These are phyloP conservation scores for Perithous albicinctus DNA, from an alignment of 2,888 invertebrate species.

Conservation along the genomic window DNA sequence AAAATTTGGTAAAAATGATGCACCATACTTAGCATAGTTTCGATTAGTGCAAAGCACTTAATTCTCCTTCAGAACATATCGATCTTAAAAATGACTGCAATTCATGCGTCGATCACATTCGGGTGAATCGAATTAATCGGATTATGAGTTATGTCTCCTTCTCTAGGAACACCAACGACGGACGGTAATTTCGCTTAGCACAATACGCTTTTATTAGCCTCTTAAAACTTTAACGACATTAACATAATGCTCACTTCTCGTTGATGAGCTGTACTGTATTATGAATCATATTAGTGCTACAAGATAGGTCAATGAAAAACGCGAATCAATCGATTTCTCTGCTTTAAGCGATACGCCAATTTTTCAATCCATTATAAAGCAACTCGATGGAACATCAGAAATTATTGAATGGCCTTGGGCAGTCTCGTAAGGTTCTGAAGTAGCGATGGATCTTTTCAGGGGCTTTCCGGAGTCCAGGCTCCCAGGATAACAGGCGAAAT, in stretches of 20 bases:
- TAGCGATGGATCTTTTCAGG: constrained; percentile 62
- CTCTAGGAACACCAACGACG: background rate
- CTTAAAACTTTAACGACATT: background rate
- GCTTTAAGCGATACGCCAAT: too few relatives aligned
- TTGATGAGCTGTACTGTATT: too few relatives aligned
- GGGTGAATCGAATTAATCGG: background rate
- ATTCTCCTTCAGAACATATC: background rate
- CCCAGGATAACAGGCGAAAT: constrained; percentile 75
- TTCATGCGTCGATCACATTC: background rate
- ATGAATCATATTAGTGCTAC: too few relatives aligned
- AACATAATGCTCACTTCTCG: background rate
- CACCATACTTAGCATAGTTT: too few relatives aligned
- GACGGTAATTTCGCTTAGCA: background rate
- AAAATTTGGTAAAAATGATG: too few relatives aligned
- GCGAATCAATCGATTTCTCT: too few relatives aligned
- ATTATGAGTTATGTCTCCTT: background rate
- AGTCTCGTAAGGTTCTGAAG: constrained; percentile 26
- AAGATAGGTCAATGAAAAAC: too few relatives aligned
- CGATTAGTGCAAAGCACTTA: too few relatives aligned
- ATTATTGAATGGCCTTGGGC: too few relatives aligned
- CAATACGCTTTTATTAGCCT: background rate
- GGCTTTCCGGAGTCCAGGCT: constrained; percentile 71
- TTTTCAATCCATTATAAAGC: too few relatives aligned
- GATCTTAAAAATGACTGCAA: background rate
- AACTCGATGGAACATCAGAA: too few relatives aligned